Base-by-base conservation (phyloP, 2,888 invertebrate genomes). In the Lasius fuliginosus region DNA sequence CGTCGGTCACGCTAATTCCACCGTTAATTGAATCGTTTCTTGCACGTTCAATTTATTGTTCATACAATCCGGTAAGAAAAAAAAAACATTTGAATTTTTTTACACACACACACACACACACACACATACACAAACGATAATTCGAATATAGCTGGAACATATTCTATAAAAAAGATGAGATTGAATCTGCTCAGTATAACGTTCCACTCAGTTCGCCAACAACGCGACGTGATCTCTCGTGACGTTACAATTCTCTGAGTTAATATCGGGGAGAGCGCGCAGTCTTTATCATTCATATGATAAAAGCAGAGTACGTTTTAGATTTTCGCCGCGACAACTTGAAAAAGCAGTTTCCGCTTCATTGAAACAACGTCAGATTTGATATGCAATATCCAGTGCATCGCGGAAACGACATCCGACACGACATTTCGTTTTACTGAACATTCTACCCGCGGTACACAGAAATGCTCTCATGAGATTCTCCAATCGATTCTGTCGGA, bases 351-450 rank as follows among this genome's bases (percentile, higher is more conserved):
- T 73, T 81, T 81, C 73, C 79, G 79, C 73, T 60, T 60, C 73
- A 79, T 79, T 79, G 79, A 79, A 79, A 71, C 71, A 71, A 79
- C 58, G 79, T 81, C 73, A 73, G 46, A 60, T 60, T 81, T 81
- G 79, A 81, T 71, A 71, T 42, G 79, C 58, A 58, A 79, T 81
- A 81, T 81, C 73, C 79, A 81, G 73, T 46, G 79, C 46, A 73
- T 81, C 58, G 46, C 73, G 27, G 46, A 81, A 42, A 79, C 46
- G 40, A 73, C 60, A 73, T 73, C 73, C 79, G 60, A 81, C 79
- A 46, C 73, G 79, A 81, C 79, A 81, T 81, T 69, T 77, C 82
- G 82, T 82, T 82, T 82, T 69, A 67, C 58, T 23, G 56, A 82
- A 77, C 64, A 79, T 81, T 81, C 58, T 81, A 56, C 30, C 42